Evolutionary conservation across 2,888 invertebrate genomes (phyloP).

Genomic region (Coelinius sp.): DNA sequence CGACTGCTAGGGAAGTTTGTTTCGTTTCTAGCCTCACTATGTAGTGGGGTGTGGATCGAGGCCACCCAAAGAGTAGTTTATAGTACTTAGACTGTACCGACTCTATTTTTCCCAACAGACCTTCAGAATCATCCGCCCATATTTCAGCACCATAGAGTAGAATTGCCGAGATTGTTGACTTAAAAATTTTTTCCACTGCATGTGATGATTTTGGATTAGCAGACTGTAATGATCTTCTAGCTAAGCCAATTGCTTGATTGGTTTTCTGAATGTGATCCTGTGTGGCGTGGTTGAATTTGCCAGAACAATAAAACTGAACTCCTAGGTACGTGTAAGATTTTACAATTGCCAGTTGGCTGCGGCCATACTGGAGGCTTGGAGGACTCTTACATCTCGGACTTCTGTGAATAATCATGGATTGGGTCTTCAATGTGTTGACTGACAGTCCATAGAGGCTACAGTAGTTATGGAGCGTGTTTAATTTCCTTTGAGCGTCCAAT

Average conservation of each 20-base stretch:
- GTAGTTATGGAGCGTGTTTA: constrained; percentile 31
- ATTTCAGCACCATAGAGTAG: constrained; percentile 31
- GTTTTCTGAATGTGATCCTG: constrained; percentile 3
- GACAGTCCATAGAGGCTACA: constrained; percentile 30
- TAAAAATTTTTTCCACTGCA: constrained; percentile 24
- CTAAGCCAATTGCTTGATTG: not conserved
- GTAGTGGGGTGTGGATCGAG: not conserved
- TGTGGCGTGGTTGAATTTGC: constrained; percentile 1
- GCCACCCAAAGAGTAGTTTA: not conserved
- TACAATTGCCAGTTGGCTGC: not conserved
- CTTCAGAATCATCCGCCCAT: constrained; percentile 21
- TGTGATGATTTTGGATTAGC: constrained; percentile 16
- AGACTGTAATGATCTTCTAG: not conserved
- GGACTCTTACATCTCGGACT: not conserved
- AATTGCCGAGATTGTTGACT: constrained; percentile 9
- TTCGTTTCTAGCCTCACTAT: constrained; percentile 10
- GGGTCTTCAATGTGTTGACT: constrained; percentile 31
- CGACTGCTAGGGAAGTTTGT: not conserved
- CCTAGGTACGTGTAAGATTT: constrained; percentile 23
- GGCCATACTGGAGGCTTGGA: not conserved
- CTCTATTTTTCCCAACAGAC: constrained; percentile 24
- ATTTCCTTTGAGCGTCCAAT: constrained; percentile 21
- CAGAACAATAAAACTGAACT: not conserved
- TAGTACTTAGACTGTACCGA: not conserved
- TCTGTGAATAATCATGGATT: constrained; percentile 36